These are phyloP conservation scores for Crypturellus undulatus DNA, from an alignment of 2,113 vertebrate species.

Conservation along the genomic window DNA sequence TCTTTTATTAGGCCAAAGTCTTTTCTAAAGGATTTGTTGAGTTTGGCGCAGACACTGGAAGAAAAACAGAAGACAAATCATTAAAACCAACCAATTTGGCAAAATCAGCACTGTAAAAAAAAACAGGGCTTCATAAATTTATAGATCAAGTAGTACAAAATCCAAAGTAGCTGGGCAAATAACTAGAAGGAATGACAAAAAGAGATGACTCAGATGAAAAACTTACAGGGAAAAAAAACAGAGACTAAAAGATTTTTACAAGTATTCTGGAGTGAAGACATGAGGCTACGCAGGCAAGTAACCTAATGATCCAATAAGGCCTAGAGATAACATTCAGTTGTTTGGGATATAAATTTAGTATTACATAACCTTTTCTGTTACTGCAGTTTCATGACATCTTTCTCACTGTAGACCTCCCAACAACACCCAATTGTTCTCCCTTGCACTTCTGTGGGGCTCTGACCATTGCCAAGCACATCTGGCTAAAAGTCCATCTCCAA, in stretches of 20 bases:
- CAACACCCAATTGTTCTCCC: constrained; percentile 54
- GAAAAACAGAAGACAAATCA: background rate
- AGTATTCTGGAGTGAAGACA: background rate
- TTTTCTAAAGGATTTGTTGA: background rate
- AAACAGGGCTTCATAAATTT: background rate
- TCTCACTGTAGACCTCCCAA: background rate
- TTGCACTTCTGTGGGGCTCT: constrained; percentile 4
- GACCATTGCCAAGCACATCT: constrained; percentile 36
- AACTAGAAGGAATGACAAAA: background rate
- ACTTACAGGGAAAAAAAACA: background rate
- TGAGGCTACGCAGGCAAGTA: background rate
- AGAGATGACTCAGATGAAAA: background rate
- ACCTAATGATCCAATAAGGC: background rate
- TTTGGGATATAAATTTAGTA: background rate
- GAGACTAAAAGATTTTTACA: background rate
- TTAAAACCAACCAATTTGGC: background rate
- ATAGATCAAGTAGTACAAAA: background rate
- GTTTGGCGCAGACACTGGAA: background rate
- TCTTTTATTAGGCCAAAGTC: background rate
- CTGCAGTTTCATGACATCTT: background rate
- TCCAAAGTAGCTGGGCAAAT: background rate
- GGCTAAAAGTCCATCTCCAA: background rate
- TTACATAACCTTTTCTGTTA: background rate
- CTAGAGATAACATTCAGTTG: background rate
- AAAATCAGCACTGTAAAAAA: background rate